Percentiles rank a stretch among this genome's conserved stretches.
Conservation (phyloP, 2,888 invertebrate genomes). For the Caenorhabditis panamensis region DNA sequence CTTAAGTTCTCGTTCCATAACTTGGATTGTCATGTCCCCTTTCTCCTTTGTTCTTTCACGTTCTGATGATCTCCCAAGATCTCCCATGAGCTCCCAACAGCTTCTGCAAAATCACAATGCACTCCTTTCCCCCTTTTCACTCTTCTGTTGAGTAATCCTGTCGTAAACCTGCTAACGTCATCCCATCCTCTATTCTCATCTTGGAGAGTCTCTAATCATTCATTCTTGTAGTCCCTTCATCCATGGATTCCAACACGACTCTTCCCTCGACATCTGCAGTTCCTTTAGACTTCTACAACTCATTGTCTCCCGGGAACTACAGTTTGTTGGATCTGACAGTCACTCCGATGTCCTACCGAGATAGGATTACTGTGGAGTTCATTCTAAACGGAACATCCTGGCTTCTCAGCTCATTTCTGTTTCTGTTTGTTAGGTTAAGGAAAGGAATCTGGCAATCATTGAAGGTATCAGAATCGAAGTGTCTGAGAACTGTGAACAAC, state of each 20-base stretch:
- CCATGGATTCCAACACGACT: background rate
- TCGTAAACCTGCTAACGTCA: no score
- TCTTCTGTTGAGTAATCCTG: no score
- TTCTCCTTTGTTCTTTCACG: no score
- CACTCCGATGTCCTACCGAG: conserved; percentile 57
- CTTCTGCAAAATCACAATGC: no score
- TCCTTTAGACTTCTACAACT: conserved; percentile 20
- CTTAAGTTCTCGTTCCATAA: no score
- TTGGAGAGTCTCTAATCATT: no score
- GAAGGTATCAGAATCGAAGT: conserved; percentile 34
- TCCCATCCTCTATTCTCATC: no score
- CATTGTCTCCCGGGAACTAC: conserved; percentile 18
- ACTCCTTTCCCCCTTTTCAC: no score
- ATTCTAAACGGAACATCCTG: conserved; percentile 45
- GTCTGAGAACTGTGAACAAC: background rate
- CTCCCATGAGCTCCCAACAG: no score
- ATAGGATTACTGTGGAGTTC: conserved; percentile 58
- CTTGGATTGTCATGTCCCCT: no score
- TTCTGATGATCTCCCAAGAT: no score
- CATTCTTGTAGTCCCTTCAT: background rate
- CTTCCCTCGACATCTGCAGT: background rate
- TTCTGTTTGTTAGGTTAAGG: conserved; percentile 42
- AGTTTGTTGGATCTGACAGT: conserved; percentile 33
- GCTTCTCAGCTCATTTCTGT: conserved; percentile 34
- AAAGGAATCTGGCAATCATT: conserved; percentile 49